Conservation (phyloP, 2,113 vertebrate species). For the Callospermophilus lateralis region DNA sequence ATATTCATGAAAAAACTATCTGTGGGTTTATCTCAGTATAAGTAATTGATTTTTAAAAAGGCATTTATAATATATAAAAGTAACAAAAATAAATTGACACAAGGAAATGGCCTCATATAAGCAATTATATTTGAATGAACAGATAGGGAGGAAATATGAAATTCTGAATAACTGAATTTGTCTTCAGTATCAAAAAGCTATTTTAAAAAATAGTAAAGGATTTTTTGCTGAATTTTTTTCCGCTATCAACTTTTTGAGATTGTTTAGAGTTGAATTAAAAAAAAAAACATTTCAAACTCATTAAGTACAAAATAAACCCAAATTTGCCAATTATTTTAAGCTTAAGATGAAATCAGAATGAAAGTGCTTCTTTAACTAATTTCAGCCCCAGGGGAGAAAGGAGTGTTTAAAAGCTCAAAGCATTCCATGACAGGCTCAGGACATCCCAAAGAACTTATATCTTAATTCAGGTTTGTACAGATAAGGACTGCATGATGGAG, state of each 20-base stretch:
- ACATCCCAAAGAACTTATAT: neutral
- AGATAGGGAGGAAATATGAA: neutral
- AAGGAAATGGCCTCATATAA: neutral
- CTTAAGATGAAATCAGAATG: neutral
- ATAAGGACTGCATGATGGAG: neutral
- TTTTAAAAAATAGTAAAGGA: neutral
- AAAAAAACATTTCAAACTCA: neutral
- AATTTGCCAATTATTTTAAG: constrained; percentile 20
- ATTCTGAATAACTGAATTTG: neutral
- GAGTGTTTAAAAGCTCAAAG: neutral
- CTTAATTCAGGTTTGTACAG: neutral
- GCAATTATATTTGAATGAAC: neutral
- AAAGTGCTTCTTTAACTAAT: neutral
- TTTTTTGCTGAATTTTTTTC: neutral
- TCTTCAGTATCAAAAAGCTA: neutral
- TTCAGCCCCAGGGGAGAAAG: neutral
- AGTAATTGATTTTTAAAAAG: neutral
- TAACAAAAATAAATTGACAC: neutral
- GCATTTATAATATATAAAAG: neutral
- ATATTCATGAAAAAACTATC: neutral
- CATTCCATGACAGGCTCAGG: neutral
- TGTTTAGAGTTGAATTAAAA: constrained; percentile 2
- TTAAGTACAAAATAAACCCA: neutral
- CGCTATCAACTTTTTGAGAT: neutral
- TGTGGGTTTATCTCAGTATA: neutral